Evolutionary conservation across 2,113 vertebrate species (phyloP).

Genomic region (Dasypus novemcinctus): DNA sequence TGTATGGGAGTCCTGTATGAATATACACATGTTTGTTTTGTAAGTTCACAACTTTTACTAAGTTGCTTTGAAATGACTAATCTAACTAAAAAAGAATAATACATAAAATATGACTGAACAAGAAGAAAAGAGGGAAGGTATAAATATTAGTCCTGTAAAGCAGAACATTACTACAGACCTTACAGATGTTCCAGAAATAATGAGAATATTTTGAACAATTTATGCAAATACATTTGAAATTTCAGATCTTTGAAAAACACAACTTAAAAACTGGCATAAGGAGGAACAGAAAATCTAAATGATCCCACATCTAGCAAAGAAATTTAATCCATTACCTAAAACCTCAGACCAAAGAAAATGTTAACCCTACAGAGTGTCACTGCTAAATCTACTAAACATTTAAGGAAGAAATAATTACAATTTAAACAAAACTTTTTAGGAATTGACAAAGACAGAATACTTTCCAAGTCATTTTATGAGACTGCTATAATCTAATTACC

Average conservation of each 20-base stretch:
- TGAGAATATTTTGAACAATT: not conserved
- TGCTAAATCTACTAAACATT: conserved; percentile 20
- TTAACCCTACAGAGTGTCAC: not conserved
- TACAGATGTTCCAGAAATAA: not conserved
- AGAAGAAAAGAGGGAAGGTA: not conserved
- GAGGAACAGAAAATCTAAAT: conserved; percentile 45
- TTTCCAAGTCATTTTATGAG: conserved; percentile 26
- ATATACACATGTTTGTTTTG: too few species aligned
- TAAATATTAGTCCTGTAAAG: not conserved
- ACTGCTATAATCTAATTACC: conserved; percentile 39
- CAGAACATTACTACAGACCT: too few species aligned
- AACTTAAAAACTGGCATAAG: conserved; percentile 9
- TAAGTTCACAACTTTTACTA: too few species aligned
- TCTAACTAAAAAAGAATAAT: not conserved
- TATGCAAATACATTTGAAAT: conserved; percentile 33
- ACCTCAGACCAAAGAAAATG: not conserved
- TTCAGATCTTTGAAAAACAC: conserved; percentile 26
- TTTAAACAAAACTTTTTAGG: conserved; percentile 27
- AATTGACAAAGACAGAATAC: not conserved
- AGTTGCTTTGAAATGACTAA: not conserved
- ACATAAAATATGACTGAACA: not conserved
- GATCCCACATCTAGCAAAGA: not conserved
- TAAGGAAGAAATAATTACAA: conserved; percentile 39
- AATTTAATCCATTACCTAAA: not conserved
- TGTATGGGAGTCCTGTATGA: too few species aligned